Percentiles rank a stretch among this genome's conserved stretches.
phyloP scores from a whole-genome alignment of 2,113 vertebrate genomes.

The Desmodus rotundus region DNA sequence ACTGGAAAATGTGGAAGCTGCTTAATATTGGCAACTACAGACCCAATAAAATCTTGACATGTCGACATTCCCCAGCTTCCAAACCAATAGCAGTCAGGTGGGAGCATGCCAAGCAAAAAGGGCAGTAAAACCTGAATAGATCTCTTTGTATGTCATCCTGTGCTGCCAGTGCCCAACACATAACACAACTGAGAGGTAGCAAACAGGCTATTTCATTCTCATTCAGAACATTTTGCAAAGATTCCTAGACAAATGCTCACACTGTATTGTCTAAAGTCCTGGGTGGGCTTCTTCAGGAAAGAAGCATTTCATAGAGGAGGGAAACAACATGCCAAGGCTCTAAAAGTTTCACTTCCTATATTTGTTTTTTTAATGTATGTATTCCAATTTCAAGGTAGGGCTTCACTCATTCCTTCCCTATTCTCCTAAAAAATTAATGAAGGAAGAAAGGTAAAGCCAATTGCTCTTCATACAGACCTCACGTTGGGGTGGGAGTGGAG shows the following conservation, averaged over 20 bases:
- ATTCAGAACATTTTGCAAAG: conserved; percentile 11
- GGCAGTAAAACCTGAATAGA: conserved; percentile 47
- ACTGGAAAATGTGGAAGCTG: conserved; percentile 42
- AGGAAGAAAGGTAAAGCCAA: neutral
- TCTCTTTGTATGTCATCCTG: conserved; percentile 47
- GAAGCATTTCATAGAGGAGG: neutral
- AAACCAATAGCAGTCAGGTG: neutral
- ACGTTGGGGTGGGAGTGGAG: neutral
- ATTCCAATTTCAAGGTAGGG: neutral
- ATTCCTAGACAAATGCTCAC: neutral
- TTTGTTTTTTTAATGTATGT: conserved; percentile 39
- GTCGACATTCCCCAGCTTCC: conserved; percentile 45
- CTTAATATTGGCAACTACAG: conserved; percentile 60
- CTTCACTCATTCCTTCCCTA: neutral
- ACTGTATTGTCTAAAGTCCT: conserved; percentile 30
- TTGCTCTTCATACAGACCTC: neutral
- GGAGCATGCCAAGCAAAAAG: neutral
- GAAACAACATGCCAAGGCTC: neutral
- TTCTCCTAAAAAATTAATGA: neutral
- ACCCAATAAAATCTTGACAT: conserved; percentile 65
- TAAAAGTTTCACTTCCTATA: conserved; percentile 22
- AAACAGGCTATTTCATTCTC: neutral
- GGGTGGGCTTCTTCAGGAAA: neutral
- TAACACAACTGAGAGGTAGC: conserved; percentile 20
- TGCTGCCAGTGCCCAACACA: neutral